Conservation (phyloP, 2,888 invertebrate species). For the Iselma pallidipennis region DNA sequence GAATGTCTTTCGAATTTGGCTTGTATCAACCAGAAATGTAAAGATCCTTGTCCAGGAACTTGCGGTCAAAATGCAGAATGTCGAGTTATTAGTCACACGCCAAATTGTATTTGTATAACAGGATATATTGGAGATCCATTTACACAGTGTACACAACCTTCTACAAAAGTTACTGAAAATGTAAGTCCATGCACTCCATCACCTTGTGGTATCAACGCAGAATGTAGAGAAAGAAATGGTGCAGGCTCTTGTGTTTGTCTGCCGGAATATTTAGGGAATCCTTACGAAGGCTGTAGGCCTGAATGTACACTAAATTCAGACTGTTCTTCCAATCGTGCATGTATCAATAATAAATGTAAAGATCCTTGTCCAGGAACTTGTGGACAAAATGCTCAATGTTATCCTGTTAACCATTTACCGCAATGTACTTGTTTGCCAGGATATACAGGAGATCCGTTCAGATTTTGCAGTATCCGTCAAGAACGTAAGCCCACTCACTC, state of each 20-base stretch:
- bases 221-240: slow-evolving; percentile 71
- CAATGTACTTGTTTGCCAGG: slow-evolving; percentile 71
- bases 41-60: slow-evolving; percentile 71
- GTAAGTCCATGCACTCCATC: slow-evolving; percentile 67
- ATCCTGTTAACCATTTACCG: slow-evolving; percentile 72
- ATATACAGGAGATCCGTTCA: slow-evolving; percentile 78
- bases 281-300: slow-evolving; percentile 76
- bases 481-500: slow-evolving; percentile 54
- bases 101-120: slow-evolving; percentile 73
- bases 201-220: slow-evolving; percentile 70
- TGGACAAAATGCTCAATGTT: slow-evolving; percentile 73
- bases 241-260: slow-evolving; percentile 75
- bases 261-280: slow-evolving; percentile 74
- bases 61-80: slow-evolving; percentile 77
- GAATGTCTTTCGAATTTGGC: slow-evolving; percentile 72
- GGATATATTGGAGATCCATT: slow-evolving; percentile 53
- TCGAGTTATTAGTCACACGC: slow-evolving; percentile 74
- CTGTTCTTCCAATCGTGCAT: slow-evolving; percentile 71
- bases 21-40: slow-evolving; percentile 74
- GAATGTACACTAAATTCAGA: slow-evolving; percentile 76
- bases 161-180: slow-evolving; percentile 57
- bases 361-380: slow-evolving; percentile 79
- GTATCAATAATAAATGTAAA: slow-evolving; percentile 72
- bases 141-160: slow-evolving; percentile 33
- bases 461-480: slow-evolving; percentile 59